Evolutionary conservation across 1,140 invertebrate genomes (phyloP).

Genomic region (Hypothenemus hampei): DNA sequence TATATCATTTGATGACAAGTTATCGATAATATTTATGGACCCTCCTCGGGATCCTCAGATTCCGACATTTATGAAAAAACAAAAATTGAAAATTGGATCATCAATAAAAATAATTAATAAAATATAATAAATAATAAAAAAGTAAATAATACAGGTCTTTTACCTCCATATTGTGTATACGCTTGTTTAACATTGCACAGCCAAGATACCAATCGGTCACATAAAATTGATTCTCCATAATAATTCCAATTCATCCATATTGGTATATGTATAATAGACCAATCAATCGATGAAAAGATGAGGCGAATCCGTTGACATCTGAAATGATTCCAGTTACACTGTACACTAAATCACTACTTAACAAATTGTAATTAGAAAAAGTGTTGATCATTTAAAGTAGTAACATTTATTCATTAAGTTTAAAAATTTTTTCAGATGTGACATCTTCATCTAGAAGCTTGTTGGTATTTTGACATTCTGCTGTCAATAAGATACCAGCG

Average conservation of each 20-base stretch:
- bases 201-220: conserved; percentile 95
- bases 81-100: too few species aligned
- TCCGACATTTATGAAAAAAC: too few species aligned
- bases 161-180: conserved; percentile 98
- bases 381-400: background rate
- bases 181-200: conserved; percentile 99
- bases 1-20: too few species aligned
- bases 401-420: conserved; percentile 77
- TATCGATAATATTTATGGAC: too few species aligned
- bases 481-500: conserved; percentile 95
- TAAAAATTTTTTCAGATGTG: conserved; percentile 98
- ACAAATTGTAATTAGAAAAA: background rate
- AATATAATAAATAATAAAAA: too few species aligned
- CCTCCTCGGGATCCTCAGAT: too few species aligned
- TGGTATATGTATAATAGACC: conserved; percentile 91
- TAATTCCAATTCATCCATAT: too few species aligned
- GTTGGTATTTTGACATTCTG: conserved; percentile 95
- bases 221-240: conserved; percentile 98
- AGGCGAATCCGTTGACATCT: conserved; percentile 98
- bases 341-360: conserved; percentile 89
- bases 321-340: conserved; percentile 99
- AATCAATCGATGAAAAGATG: conserved; percentile 89
- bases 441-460: conserved; percentile 97
- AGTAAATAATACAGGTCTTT: conserved; percentile 96
- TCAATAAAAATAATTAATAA: too few species aligned